Base-by-base conservation (phyloP, 2,888 invertebrate genomes). In the Amphimallon solstitiale region DNA sequence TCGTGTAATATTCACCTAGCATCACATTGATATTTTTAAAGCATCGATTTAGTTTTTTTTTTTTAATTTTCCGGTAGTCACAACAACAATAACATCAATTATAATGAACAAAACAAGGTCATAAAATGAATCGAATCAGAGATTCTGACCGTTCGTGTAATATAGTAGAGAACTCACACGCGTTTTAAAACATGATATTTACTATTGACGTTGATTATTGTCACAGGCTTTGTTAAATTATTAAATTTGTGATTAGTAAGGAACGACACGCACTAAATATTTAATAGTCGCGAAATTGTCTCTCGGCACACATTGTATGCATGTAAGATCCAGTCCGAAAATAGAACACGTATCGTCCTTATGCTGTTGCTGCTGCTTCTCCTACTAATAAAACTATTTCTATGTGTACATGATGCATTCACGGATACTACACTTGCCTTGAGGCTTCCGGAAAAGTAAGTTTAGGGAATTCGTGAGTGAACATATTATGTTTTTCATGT, bases 31-130 rank as follows among this genome's bases (percentile, higher is more conserved):
- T n/a, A 14, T 15, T 35, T 21, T 51, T 15, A 51, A 51, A 35
- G 51, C 51, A 51, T 51, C 7, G 29, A 35, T 40, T 7, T 14
- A 1, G 12, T 12, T 51, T 51, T 35, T 34, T 29, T 29, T 29
- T 51, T 35, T n/a, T n/a, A n/a, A 51, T 35, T 14, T 51, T 35
- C 51, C 51, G 51, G 51, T 51, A 51, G 17, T 37, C 35, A 51
- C 51, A 51, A 51, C 49, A 51, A 29, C 21, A 35, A 51, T 51
- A 51, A 35, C 48, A 49, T 29, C 51, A 51, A 51, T 51, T 51
- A 51, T 35, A 51, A 51, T 34, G 51, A 51, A 51, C 51, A 15
- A 35, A 51, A 51, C 51, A 51, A 51, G 51, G 51, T 51, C 51
- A 51, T 51, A 51, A 51, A n/a, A 35, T 15, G 51, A 51, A 51